Percentiles rank a stretch among this genome's conserved stretches.
These are phyloP conservation scores for Drosophila suzukii DNA, from an alignment of 1,140 invertebrate species.

Conservation along the genomic window DNA sequence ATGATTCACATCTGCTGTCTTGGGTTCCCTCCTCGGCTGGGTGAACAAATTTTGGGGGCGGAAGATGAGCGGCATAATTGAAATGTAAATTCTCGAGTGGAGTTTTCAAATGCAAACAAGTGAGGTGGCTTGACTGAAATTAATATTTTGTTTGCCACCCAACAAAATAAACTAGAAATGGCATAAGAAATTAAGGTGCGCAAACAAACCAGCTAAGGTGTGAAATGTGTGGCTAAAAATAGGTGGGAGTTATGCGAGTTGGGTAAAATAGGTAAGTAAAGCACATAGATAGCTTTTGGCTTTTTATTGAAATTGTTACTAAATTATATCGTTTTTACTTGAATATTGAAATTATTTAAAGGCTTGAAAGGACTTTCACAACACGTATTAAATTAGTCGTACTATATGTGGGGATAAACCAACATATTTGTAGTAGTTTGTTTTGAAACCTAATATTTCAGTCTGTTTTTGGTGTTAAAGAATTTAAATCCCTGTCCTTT, in stretches of 20 bases:
- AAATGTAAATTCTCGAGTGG: constrained; percentile 70
- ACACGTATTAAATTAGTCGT: too few species aligned
- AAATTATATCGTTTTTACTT: too few species aligned
- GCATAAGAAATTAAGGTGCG: constrained; percentile 33
- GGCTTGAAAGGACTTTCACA: too few species aligned
- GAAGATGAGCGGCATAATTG: constrained; percentile 56
- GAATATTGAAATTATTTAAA: too few species aligned
- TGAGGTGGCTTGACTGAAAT: constrained; percentile 38
- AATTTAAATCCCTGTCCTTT: too few species aligned
- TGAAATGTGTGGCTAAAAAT: background rate
- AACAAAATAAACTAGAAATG: constrained; percentile 44
- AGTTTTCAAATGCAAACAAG: constrained; percentile 38
- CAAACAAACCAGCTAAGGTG: background rate
- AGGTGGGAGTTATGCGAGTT: background rate
- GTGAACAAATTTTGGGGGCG: constrained; percentile 28
- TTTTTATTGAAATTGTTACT: too few species aligned
- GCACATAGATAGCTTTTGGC: too few species aligned
- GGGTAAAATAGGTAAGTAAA: background rate
- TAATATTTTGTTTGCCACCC: constrained; percentile 54
- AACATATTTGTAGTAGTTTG: too few species aligned
- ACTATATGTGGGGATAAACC: too few species aligned
- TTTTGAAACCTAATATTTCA: too few species aligned
- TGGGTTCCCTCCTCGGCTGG: constrained; percentile 1
- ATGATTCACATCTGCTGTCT: constrained; percentile 38
- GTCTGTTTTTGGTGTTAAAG: too few species aligned